Evolutionary conservation across 2,888 invertebrate genomes (phyloP).

Genomic region (Geotrupes spiniger): DNA sequence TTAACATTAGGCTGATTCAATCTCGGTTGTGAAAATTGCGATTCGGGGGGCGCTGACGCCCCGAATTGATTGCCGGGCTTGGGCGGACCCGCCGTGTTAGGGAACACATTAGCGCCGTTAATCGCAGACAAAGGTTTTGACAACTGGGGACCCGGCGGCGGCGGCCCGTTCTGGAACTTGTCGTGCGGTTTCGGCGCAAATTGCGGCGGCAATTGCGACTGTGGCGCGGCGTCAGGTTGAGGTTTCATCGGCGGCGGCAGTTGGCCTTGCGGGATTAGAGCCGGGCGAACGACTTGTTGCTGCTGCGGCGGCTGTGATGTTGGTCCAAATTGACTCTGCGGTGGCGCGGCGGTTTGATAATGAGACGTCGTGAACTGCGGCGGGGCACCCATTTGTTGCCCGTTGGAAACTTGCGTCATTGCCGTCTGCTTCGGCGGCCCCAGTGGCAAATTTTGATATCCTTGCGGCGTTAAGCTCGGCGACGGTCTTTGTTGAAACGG

Average conservation of each 20-base stretch:
- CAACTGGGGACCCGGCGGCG: not conserved
- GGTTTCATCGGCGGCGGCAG: conserved; percentile 29
- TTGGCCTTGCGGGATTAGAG: conserved; percentile 33
- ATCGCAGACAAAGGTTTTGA: not conserved
- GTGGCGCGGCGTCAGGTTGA: conserved; percentile 9
- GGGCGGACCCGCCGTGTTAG: too few relatives aligned
- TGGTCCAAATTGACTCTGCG: conserved; percentile 11
- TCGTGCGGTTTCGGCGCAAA: conserved; percentile 19
- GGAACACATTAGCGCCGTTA: not conserved
- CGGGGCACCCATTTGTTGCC: conserved; percentile 29
- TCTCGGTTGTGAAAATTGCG: conserved; percentile 10
- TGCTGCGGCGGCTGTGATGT: conserved; percentile 15
- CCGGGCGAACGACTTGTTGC: conserved; percentile 28
- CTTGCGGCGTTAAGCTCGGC: conserved; percentile 53
- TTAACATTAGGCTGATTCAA: conserved; percentile 4
- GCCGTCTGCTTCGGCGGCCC: conserved; percentile 30
- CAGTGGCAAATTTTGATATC: conserved; percentile 41
- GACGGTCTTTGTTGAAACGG: conserved; percentile 47
- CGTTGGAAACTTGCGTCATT: conserved; percentile 38
- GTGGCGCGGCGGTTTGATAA: conserved; percentile 37
- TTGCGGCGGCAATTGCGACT: conserved; percentile 8
- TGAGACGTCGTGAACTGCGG: too few relatives aligned
- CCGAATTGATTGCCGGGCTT: conserved; percentile 1
- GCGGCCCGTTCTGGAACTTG: conserved; percentile 1
- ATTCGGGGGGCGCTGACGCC: not conserved